Base-by-base conservation (phyloP, 2,113 vertebrate species). In the Carassius gibelio region DNA sequence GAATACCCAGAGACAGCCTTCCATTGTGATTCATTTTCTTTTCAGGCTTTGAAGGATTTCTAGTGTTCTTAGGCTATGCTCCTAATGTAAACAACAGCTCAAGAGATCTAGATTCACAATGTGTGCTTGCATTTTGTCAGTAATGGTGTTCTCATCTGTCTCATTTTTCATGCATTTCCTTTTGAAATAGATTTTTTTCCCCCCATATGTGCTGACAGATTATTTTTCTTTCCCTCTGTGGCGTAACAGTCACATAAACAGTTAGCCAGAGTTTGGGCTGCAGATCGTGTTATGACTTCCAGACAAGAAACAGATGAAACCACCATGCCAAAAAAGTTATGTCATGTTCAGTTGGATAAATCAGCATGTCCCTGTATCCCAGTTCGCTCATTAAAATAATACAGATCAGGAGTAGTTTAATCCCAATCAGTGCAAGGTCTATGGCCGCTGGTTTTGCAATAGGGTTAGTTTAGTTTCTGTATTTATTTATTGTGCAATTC, bases 151-250 rank as follows among this genome's bases (percentile, higher is more conserved):
- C 82, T 8, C 48, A 7, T 87, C 7, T 36, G 48, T 52, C 75
- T 17, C 13, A 55, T 55, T 55, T 52, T 76, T 81, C 86, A 5
- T 87, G 85, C 15, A 45, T 83, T 75, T 89, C 82, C 83, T 86
- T n/a, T 52, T 84, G 71, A 61, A 87, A 45, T 48, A 19, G 62
- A 55, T 86, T 81, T 77, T 91, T 92, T 91, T 91, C 90, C 30
- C 30, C 30, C 30, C 92, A 80, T 79, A 19, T 19, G 0, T 50
- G 72, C 57, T 62, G 50, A 48, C 64, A 10, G 79, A 78, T 86
- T 85, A 75, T 68, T 85, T 90, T 91, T 83, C 81, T 87, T 77
- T 72, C 61, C 15, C 50, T 64, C 78, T 26, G 57, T 85, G 85
- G 81, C 86, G 82, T 72, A 62, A 89, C 82, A 78, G 87, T 50